Evolutionary conservation across 2,888 invertebrate species (phyloP).

Genomic region (Camponotus fellah): DNA sequence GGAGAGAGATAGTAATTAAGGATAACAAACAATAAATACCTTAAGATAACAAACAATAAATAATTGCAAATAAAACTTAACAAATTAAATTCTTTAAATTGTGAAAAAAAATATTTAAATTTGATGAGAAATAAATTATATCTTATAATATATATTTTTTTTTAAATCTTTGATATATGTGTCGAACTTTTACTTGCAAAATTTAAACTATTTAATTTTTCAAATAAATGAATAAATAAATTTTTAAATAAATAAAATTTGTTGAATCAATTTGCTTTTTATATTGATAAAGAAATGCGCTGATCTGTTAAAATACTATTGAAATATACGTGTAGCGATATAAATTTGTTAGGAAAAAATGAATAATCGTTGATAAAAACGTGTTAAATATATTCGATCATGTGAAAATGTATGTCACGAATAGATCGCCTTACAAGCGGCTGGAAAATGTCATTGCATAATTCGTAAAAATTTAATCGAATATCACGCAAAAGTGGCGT

Average conservation of each 20-base stretch:
- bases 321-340: neutral
- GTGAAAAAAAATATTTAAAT: too few species aligned
- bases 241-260: neutral
- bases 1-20: neutral
- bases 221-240: neutral
- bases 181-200: neutral
- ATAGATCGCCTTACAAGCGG: neutral
- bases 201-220: neutral
- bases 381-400: conserved; percentile 8
- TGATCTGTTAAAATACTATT: neutral
- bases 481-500: conserved; percentile 25
- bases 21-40: neutral
- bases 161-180: neutral
- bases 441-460: conserved; percentile 18
- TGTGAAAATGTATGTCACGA: conserved; percentile 22
- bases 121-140: too few species aligned
- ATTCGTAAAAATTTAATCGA: conserved; percentile 26
- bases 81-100: neutral
- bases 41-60: neutral
- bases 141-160: neutral
- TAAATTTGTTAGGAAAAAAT: conserved; percentile 12
- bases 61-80: neutral
- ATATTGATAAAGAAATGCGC: neutral
- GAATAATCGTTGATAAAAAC: neutral
- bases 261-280: neutral